phyloP scores from a whole-genome alignment of 2,888 invertebrate species.

The Dermolepida albohirtum region DNA sequence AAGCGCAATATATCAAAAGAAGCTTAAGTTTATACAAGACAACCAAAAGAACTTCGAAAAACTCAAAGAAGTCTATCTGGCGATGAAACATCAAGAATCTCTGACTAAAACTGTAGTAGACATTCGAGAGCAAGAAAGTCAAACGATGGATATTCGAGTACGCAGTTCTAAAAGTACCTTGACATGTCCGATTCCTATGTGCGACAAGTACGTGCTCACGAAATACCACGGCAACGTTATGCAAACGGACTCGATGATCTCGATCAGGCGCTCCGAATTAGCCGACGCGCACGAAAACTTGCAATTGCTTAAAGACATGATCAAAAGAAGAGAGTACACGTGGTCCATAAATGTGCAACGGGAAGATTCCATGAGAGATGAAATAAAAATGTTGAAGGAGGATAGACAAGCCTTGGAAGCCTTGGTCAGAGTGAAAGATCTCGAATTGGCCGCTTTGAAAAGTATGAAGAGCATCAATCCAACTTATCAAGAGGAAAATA shows the following conservation, averaged over 20 bases:
- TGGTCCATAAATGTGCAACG: conserved; percentile 52
- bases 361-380: conserved; percentile 51
- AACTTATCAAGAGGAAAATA: conserved; percentile 47
- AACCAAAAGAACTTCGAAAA: conserved; percentile 59
- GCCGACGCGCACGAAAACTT: conserved; percentile 54
- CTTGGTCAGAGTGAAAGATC: conserved; percentile 39
- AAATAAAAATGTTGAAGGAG: conserved; percentile 50
- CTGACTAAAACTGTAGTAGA: conserved; percentile 53
- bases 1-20: conserved; percentile 55
- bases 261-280: conserved; percentile 52
- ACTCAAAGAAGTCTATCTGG: conserved; percentile 58
- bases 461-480: conserved; percentile 32
- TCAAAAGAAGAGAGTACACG: conserved; percentile 53
- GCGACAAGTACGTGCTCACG: conserved; percentile 11
- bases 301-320: conserved; percentile 54
- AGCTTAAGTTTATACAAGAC: conserved; percentile 59
- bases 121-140: conserved; percentile 56
- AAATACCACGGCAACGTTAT: conserved; percentile 26
- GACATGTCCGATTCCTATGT: neutral
- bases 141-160: conserved; percentile 49
- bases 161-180: neutral
- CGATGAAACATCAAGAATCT: conserved; percentile 59
- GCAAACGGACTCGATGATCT: conserved; percentile 40
- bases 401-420: conserved; percentile 35
- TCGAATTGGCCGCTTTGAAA: conserved; percentile 40